phyloP scores from a whole-genome alignment of 2,113 vertebrate species.

The Scatophagus argus region DNA sequence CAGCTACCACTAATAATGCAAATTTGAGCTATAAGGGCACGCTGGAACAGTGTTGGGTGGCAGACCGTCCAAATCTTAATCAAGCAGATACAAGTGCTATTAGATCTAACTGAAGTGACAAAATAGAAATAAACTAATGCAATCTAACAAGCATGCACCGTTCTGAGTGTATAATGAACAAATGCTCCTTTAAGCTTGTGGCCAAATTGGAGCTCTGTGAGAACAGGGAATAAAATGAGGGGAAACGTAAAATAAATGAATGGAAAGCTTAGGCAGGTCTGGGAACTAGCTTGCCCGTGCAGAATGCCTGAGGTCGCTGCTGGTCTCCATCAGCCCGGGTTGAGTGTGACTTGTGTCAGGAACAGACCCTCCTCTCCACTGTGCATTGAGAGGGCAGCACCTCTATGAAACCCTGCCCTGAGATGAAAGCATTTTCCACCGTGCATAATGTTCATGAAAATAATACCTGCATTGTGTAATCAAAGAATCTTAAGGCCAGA shows the following conservation, averaged over 20 bases:
- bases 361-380: slow-evolving; percentile 29
- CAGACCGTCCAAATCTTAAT: slow-evolving; percentile 32
- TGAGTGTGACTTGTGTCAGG: slow-evolving; percentile 58
- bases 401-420: slow-evolving; percentile 6
- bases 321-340: slow-evolving; percentile 66
- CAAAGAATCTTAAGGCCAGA: slow-evolving; percentile 17
- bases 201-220: slow-evolving; percentile 22
- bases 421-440: slow-evolving; percentile 59
- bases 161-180: background rate
- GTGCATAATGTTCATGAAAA: slow-evolving; percentile 51
- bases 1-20: slow-evolving; percentile 54
- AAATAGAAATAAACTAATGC: background rate
- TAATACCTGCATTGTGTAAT: slow-evolving; percentile 59
- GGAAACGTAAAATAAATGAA: slow-evolving; percentile 51
- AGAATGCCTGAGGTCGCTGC: slow-evolving; percentile 30
- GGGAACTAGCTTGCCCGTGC: background rate
- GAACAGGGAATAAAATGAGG: slow-evolving; percentile 23
- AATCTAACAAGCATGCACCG: background rate
- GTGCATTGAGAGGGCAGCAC: slow-evolving; percentile 7
- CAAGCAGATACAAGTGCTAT: slow-evolving; percentile 11
- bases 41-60: slow-evolving; percentile 12
- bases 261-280: slow-evolving; percentile 15
- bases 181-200: slow-evolving; percentile 17
- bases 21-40: slow-evolving; percentile 24
- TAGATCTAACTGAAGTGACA: slow-evolving; percentile 3